Conservation (phyloP, 1,140 invertebrate genomes). For the Wiebesia pumilae region DNA sequence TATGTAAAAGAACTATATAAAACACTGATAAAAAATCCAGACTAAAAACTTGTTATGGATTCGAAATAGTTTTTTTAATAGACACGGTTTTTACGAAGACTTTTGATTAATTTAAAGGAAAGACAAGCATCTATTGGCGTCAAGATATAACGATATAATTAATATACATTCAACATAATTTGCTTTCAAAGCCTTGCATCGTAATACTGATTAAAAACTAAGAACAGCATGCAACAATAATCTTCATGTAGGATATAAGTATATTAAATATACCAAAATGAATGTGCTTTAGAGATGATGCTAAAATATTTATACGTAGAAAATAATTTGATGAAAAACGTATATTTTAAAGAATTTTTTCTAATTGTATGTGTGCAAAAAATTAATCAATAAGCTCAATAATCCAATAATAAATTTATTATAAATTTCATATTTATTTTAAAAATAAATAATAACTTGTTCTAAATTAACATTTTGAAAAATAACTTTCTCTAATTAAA, state of each 20-base stretch:
- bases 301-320: not conserved
- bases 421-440: not conserved
- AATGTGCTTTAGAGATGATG: not conserved
- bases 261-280: not conserved
- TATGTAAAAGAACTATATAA: not conserved
- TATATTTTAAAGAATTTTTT: no score
- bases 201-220: not conserved
- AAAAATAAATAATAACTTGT: not conserved
- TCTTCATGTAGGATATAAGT: not conserved
- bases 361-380: not conserved
- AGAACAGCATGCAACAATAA: not conserved
- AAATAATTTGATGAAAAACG: no score
- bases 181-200: not conserved
- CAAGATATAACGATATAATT: not conserved
- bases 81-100: not conserved
- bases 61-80: not conserved
- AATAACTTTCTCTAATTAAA: not conserved
- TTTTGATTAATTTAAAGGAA: not conserved
- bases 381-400: not conserved
- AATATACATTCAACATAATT: conserved; percentile 17
- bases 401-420: not conserved
- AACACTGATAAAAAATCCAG: not conserved
- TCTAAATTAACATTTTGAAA: not conserved
- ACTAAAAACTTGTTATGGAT: not conserved
- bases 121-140: not conserved